phyloP scores from a whole-genome alignment of 2,797 vertebrate species.

The Psittacula echo region DNA sequence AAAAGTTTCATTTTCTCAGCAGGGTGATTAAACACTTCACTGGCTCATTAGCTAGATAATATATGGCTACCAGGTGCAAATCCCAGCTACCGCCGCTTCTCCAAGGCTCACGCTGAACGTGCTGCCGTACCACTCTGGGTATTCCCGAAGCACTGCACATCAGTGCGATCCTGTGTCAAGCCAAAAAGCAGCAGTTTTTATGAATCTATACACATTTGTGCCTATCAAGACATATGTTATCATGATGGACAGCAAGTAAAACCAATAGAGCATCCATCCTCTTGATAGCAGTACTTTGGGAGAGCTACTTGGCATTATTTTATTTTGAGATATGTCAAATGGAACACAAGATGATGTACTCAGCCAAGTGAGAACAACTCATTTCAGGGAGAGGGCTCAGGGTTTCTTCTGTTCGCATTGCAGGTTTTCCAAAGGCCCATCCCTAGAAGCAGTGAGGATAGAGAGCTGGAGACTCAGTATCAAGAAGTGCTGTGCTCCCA shows the following conservation, averaged over 20 bases:
- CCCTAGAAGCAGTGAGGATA: too few relatives aligned
- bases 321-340: neutral
- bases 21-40: conserved; percentile 72
- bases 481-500: neutral
- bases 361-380: neutral
- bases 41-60: conserved; percentile 64
- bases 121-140: neutral
- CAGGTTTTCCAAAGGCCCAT: neutral
- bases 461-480: neutral
- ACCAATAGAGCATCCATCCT: neutral
- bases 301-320: neutral
- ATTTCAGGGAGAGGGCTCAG: neutral
- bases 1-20: conserved; percentile 61
- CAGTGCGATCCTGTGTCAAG: rapidly evolving
- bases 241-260: neutral
- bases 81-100: neutral
- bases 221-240: neutral
- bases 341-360: neutral
- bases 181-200: neutral
- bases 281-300: too few relatives aligned
- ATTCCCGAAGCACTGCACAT: neutral
- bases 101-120: neutral
- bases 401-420: neutral
- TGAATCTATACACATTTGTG: neutral
- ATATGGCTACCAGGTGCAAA: conserved; percentile 59